A percentile compares a stretch with the other conserved stretches of the same genome.
Conservation (phyloP, 2,888 invertebrate species). For the Caenorhabditis afra region DNA sequence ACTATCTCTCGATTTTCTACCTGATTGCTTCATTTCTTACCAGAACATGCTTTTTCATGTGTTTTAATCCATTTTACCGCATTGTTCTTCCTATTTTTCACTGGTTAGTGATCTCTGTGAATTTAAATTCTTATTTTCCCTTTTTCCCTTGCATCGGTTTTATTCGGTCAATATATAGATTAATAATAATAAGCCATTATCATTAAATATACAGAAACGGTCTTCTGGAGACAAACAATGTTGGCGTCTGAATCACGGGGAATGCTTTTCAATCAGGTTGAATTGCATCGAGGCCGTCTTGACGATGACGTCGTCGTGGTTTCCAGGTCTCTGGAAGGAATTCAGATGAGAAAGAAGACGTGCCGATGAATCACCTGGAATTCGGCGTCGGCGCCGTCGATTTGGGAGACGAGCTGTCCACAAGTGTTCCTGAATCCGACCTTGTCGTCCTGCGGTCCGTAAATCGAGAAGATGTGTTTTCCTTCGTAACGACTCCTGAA, state of each 20-base stretch:
- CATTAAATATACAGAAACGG: constrained; percentile 29
- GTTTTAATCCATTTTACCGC: not conserved
- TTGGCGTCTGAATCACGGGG: constrained; percentile 13
- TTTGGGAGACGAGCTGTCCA: constrained; percentile 72
- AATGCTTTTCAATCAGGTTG: constrained; percentile 70
- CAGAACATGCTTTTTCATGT: not conserved
- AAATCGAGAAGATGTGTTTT: constrained; percentile 73
- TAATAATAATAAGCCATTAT: not conserved
- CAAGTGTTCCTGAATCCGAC: constrained; percentile 75
- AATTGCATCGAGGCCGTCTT: constrained; percentile 71
- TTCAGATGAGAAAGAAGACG: not conserved
- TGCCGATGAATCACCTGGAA: constrained; percentile 58
- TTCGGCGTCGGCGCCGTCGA: constrained; percentile 69
- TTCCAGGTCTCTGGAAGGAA: constrained; percentile 70
- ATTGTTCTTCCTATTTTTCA: not conserved
- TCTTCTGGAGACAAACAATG: not conserved
- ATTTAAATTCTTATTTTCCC: constrained; percentile 5
- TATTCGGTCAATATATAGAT: too few species aligned
- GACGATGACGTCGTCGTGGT: constrained; percentile 76
- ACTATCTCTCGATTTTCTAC: constrained; percentile 9
- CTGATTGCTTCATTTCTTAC: not conserved
- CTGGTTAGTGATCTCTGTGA: not conserved
- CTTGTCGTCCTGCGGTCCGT: constrained; percentile 74
- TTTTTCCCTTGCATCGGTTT: too few species aligned
- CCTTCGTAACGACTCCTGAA: constrained; percentile 74